These are phyloP conservation scores for Oceanites oceanicus DNA, from an alignment of 2,113 vertebrate species.

Conservation along the genomic window DNA sequence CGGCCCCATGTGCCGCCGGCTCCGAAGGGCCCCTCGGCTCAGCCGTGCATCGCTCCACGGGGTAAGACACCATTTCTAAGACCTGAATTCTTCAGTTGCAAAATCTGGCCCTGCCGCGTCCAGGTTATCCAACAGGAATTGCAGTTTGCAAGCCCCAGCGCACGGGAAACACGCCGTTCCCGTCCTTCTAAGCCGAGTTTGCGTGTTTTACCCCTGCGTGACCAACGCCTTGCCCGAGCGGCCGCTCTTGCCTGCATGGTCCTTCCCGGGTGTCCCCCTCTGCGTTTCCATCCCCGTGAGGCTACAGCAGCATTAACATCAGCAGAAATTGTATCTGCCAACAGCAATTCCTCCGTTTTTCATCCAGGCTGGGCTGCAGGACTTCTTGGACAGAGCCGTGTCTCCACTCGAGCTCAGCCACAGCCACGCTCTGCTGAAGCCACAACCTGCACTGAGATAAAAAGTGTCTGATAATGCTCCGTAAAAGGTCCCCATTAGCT, in stretches of 20 bases:
- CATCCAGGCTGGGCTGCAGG: background rate
- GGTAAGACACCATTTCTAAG: background rate
- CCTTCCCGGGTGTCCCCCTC: background rate
- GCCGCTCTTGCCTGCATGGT: background rate
- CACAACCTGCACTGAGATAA: background rate
- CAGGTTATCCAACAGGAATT: fast-evolving
- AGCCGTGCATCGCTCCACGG: fast-evolving
- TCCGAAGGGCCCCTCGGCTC: background rate
- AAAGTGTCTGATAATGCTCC: background rate
- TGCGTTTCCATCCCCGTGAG: background rate
- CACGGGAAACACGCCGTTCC: fast-evolving
- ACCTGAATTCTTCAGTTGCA: background rate
- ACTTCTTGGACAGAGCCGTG: background rate
- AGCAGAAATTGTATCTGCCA: background rate
- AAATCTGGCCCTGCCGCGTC: background rate
- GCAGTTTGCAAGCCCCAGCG: background rate
- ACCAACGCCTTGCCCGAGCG: background rate
- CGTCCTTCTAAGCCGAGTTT: background rate
- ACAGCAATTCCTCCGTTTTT: background rate
- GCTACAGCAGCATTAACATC: background rate
- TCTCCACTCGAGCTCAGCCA: background rate
- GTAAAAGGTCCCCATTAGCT: background rate
- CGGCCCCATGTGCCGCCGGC: fast-evolving
- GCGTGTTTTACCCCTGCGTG: fast-evolving
- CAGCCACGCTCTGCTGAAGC: background rate